Evolutionary conservation across 1,140 invertebrate genomes (phyloP).

Genomic region (Lucilia sericata): DNA sequence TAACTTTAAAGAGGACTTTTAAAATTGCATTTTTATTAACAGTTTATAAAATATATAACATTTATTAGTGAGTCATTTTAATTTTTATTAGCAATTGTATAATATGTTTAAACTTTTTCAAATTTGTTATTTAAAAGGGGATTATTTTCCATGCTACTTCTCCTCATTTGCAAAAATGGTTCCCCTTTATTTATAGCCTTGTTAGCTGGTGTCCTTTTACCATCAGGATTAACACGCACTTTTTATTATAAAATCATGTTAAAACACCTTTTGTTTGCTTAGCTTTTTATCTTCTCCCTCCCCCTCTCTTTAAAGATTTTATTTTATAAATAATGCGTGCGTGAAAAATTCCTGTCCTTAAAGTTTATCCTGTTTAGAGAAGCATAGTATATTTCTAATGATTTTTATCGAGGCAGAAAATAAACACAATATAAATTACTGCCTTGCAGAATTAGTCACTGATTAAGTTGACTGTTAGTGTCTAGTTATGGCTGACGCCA

Average conservation of each 20-base stretch:
- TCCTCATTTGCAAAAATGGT: neutral
- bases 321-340: neutral
- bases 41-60: too few relatives aligned
- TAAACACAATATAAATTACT: neutral
- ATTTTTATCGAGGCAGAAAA: neutral
- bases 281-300: too few relatives aligned
- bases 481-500: neutral
- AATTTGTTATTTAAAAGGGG: neutral
- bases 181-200: neutral
- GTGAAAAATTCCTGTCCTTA: neutral
- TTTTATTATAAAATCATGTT: neutral
- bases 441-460: neutral
- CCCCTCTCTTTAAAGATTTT: neutral
- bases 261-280: neutral
- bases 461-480: neutral
- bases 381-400: neutral
- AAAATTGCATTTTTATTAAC: neutral
- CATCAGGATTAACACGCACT: neutral
- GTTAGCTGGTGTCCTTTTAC: neutral
- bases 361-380: neutral
- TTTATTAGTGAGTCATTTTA: too few relatives aligned
- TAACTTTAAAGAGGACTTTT: neutral
- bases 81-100: too few relatives aligned
- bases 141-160: neutral
- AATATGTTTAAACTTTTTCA: neutral